Evolutionary conservation across 2,888 invertebrate genomes (phyloP), one percentile per base, ranked within the genome.

Genomic region (Hermodice carunculata): DNA sequence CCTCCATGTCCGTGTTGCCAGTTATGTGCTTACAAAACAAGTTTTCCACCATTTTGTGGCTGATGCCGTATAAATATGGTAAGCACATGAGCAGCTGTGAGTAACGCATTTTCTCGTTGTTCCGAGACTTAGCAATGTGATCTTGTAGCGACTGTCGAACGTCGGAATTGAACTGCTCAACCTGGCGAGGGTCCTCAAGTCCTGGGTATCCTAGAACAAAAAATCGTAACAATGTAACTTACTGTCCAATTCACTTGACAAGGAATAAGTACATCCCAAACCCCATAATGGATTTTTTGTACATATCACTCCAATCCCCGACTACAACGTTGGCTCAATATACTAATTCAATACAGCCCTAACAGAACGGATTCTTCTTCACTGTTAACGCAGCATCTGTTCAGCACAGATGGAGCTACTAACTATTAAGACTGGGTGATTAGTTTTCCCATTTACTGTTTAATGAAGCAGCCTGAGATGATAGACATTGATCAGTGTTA

Each of bases 181-280:
- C 49, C 31, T 44, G 52, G 31, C 34, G 1, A 1, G 51, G 28
- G 29, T 31, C 28, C 31, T 51, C 51, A 31, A 60, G 14, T 17
- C 28, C 31, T 37, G 28, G 14, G 43, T 43, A 19, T 49, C 48
- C 59, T 59, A 49, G 1, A 49, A 49, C 24, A n/a, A 14, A 32
- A 28, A 19, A 58, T 31, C 17, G 22, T 26, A 6, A n/a, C 11
- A 3, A 59, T 28, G 75, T 79, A 73, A 64, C 83, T 83, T 81
- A 66, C 79, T 71, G 71, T 83, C 81, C 64, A 83, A 85, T 4
- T 84, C 73, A 28, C 80, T 81, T 22, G 81, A 72, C 77, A 80
- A 80, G 53, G n/a, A n/a, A n/a, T n/a, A n/a, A n/a, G n/a, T n/a
- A n/a, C n/a, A n/a, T n/a, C n/a, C n/a, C n/a, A n/a, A n/a, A n/a